Evolutionary conservation across 1,140 invertebrate genomes (phyloP), one percentile per base, ranked within the genome.

Genomic region (Brachionus manjavacas): DNA sequence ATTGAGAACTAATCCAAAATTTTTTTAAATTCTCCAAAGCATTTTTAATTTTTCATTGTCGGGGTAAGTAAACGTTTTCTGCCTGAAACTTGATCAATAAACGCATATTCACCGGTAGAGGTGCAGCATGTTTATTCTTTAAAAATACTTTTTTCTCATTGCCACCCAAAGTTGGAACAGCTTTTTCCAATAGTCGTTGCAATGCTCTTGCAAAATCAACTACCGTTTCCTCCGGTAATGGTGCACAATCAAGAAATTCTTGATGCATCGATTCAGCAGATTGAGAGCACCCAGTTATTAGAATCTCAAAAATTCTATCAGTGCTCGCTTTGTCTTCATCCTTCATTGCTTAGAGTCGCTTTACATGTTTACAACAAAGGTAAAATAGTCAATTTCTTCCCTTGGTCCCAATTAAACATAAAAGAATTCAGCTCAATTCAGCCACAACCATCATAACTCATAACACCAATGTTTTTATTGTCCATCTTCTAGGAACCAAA

Each of bases 171-270:
- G 28, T 72, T 43, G 28, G 68, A 72, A 41, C 35, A 20, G 39
- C 68, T 41, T 72, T 72, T 43, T 72, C 68, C 35, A 72, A 72
- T 20, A 72, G 9, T 4, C 35, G 14, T 72, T 72, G 68, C 35
- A 72, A 72, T 11, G 68, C 68, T 72, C 35, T 72, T 41, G 68
- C 68, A 72, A 72, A 72, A 41, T 72, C 68, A 16, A 72, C 68
- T 1, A 72, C 68, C 0, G 39, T 72, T 72, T 72, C 68, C 7
- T 72, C 35, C 43, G 39, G 68, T 7, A 72, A 41, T n/a, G 68
- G 68, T 1, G 68, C 35, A 16, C 68, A 14, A 6, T 72, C 68
- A 72, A 72, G 39, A 72, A 72, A 72, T 20, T 72, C 35, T 41
- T 72, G 28, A 41, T 72, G 68, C 68, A 72, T 39, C 8, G 28